Base-by-base conservation (phyloP, 2,888 invertebrate genomes). In the Pantelozetes paolii region DNA sequence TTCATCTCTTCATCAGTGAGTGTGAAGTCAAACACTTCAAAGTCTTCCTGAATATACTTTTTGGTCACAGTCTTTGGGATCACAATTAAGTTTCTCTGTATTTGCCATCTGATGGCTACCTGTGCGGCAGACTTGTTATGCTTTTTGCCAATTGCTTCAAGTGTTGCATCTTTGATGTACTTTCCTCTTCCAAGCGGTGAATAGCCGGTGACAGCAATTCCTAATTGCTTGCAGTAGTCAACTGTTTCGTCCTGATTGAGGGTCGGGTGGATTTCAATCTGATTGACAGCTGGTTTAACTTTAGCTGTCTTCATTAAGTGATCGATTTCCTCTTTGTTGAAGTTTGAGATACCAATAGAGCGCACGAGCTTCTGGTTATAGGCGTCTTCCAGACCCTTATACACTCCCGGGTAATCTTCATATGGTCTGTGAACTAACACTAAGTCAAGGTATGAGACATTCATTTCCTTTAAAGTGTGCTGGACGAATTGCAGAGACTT, bases 11-110 rank as follows among this genome's bases (percentile, higher is more conserved):
- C 89, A 0, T 83, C 78, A 0, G 85, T 84, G 77, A 93, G 83
- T 78, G 87, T 85, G 81, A 93, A 92, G 83, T 91, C 89, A 77
- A 80, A 80, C 89, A 87, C 88, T 76, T 89, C 81, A 78, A 89
- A 87, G 82, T 89, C 94, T 89, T 80, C 88, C 85, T 71, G 84
- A 84, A 81, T 91, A 88, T 78, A 89, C 85, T 0, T 86, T 78
- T 88, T 88, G 0, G 86, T 91, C n/a, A 91, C 89, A 0, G 91
- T 91, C 82, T 93, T 94, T 0, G 93, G 92, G 77, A 93, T 91
- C 48, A 89, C 89, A 54, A 90, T 86, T 76, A 87, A 85, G 0
- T 87, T 89, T 54, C 89, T 86, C 79, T 92, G 89, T 71, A 86
- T 84, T 71, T 86, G 85, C 81, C 81, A 88, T 81, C 89, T 86